Conservation (phyloP, 2,113 vertebrate species). For the Triplophysa siluroides region DNA sequence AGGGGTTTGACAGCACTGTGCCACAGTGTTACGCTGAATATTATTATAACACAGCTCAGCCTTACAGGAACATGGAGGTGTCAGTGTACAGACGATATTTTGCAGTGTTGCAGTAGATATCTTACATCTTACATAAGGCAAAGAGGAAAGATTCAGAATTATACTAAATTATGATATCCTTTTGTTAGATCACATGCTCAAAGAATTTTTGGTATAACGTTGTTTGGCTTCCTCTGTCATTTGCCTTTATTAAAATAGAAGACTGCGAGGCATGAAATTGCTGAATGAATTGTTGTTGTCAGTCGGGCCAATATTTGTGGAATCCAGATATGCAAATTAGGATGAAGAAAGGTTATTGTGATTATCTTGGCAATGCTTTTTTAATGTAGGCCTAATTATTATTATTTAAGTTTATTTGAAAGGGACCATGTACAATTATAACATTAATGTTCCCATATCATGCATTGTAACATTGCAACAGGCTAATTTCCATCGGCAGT, state of each 20-base stretch:
- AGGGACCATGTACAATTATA: no score
- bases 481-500: no score
- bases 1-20: constrained; percentile 7
- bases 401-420: no score
- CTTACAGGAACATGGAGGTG: constrained; percentile 16
- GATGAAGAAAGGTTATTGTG: constrained; percentile 18
- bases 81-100: neutral
- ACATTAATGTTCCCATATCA: no score
- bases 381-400: neutral
- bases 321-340: constrained; percentile 24
- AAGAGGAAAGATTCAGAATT: constrained; percentile 11
- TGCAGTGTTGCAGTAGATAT: neutral
- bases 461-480: no score
- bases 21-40: constrained; percentile 14
- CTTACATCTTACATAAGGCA: neutral
- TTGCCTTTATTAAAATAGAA: constrained; percentile 15
- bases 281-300: constrained; percentile 27
- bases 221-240: neutral
- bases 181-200: constrained; percentile 26
- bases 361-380: constrained; percentile 23
- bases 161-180: neutral
- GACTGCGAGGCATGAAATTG: constrained; percentile 40
- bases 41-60: constrained; percentile 17
- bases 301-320: constrained; percentile 40
- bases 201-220: neutral